Evolutionary conservation across 2,797 vertebrate species (phyloP).

Genomic region (Melanotaenia maccullochi): DNA sequence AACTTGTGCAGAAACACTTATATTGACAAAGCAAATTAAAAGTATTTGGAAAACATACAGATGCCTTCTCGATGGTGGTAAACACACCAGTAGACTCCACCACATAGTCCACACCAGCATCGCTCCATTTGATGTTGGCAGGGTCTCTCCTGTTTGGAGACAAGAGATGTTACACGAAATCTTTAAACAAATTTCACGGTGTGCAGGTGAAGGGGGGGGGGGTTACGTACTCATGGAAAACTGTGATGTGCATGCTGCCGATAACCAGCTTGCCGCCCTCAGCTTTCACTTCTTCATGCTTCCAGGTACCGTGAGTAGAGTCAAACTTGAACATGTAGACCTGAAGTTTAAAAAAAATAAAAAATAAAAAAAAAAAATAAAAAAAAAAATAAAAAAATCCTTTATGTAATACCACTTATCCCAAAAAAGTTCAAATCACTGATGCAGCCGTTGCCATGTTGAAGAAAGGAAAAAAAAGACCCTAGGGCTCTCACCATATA

Average conservation of each 20-base stretch:
- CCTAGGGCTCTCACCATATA: slow-evolving; percentile 89
- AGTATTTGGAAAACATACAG: slow-evolving; percentile 82
- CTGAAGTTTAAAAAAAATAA: slow-evolving; percentile 64
- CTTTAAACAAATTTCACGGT: background rate
- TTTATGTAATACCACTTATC: too few relatives aligned
- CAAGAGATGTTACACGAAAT: background rate
- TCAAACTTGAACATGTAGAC: slow-evolving; percentile 99
- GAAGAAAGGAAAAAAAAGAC: too few relatives aligned
- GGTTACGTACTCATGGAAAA: slow-evolving; percentile 93
- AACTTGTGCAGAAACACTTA: too few relatives aligned
- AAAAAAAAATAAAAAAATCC: too few relatives aligned
- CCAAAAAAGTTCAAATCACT: too few relatives aligned
- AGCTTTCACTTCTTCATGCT: slow-evolving; percentile 87
- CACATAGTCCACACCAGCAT: slow-evolving; percentile 92
- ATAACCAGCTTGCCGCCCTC: slow-evolving; percentile 93
- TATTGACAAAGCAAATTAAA: too few relatives aligned
- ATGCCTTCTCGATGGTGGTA: slow-evolving; percentile 95
- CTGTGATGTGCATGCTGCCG: slow-evolving; percentile 85
- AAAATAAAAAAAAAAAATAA: too few relatives aligned
- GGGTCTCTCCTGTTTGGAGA: slow-evolving; percentile 88
- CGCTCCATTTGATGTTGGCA: slow-evolving; percentile 93
- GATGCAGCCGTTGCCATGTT: too few relatives aligned
- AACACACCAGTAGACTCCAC: slow-evolving; percentile 98
- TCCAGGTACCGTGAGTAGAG: slow-evolving; percentile 91
- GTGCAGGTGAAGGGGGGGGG: too few relatives aligned